These are phyloP conservation scores for Nomada lathburiana DNA, from an alignment of 2,888 invertebrate genomes.

Conservation along the genomic window DNA sequence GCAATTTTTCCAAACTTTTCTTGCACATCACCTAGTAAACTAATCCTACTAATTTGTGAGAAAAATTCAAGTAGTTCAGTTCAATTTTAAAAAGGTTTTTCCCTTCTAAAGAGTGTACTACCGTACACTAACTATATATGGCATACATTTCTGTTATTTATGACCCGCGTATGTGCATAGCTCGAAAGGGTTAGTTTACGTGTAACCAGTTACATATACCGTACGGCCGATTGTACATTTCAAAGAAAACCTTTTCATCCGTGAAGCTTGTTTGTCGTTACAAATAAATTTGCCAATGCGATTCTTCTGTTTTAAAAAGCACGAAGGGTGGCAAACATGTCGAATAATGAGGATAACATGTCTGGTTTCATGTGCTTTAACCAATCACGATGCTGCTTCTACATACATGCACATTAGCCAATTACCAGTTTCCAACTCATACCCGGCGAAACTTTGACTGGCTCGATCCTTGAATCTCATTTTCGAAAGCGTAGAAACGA, in stretches of 20 bases:
- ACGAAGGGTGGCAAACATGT: background rate
- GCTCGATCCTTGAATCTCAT: conserved; percentile 43
- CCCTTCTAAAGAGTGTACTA: too few species aligned
- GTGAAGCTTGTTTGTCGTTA: background rate
- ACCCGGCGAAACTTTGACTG: conserved; percentile 23
- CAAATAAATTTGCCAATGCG: background rate
- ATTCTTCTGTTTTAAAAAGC: background rate
- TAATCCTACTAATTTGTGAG: too few species aligned
- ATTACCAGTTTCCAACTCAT: conserved; percentile 27
- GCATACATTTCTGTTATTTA: conserved; percentile 12
- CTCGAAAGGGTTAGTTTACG: background rate
- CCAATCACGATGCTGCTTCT: background rate
- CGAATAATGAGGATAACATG: background rate
- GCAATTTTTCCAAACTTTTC: too few species aligned
- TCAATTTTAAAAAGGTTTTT: too few species aligned
- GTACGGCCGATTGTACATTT: too few species aligned
- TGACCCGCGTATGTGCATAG: background rate
- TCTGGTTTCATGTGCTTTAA: background rate
- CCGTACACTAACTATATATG: too few species aligned
- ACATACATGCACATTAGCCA: conserved; percentile 11
- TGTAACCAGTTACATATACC: background rate
- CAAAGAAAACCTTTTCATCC: background rate
- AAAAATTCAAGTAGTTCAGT: too few species aligned
- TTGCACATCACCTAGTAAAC: too few species aligned
- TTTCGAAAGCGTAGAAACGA: conserved; percentile 43